phyloP scores from a whole-genome alignment of 2,113 vertebrate species.

The Urocitellus parryii region DNA sequence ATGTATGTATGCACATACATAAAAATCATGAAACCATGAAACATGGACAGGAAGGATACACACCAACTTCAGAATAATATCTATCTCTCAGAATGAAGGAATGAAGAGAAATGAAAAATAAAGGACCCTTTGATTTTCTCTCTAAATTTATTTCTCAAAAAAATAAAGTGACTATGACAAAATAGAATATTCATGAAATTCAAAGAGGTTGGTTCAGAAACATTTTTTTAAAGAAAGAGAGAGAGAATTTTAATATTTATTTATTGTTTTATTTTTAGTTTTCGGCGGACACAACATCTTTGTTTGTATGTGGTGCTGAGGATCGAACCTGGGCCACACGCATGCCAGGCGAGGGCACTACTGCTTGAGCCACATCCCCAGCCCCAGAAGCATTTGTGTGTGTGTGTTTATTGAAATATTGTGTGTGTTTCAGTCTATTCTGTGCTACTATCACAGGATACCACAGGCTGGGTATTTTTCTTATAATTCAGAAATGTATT shows the following conservation, averaged over 20 bases:
- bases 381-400: too few relatives aligned
- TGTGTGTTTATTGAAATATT: not conserved
- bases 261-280: too few relatives aligned
- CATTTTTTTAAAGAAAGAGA: too few relatives aligned
- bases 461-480: not conserved
- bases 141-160: slow-evolving; percentile 38
- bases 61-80: slow-evolving; percentile 32
- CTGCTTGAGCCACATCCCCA: too few relatives aligned
- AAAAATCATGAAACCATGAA: slow-evolving; percentile 22
- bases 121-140: not conserved
- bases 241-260: too few relatives aligned
- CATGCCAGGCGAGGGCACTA: too few relatives aligned
- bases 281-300: too few relatives aligned
- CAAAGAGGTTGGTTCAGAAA: not conserved
- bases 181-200: slow-evolving; percentile 6
- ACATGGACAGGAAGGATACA: not conserved
- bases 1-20: not conserved
- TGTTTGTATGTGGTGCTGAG: too few relatives aligned
- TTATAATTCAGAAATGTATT: not conserved
- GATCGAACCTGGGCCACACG: too few relatives aligned
- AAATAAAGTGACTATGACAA: not conserved
- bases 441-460: too few relatives aligned
- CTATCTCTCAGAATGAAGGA: slow-evolving; percentile 1
- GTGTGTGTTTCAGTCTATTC: not conserved
- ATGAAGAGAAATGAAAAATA: slow-evolving; percentile 23